Conservation (phyloP, 2,888 invertebrate species). For the Byasa hedistus region DNA sequence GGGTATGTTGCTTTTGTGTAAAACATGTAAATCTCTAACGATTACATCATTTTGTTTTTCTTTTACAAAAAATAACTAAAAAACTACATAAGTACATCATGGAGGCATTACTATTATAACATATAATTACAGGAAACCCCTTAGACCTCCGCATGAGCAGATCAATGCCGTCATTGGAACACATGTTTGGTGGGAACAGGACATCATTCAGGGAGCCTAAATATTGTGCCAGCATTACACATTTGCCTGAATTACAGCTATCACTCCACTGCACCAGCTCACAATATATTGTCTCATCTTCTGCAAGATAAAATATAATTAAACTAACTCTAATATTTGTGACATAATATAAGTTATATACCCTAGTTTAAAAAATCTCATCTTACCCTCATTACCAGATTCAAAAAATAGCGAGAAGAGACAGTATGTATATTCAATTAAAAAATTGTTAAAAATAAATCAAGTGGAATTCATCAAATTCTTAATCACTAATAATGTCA, state of each 20-base stretch:
- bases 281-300: slow-evolving; percentile 81
- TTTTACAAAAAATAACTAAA: slow-evolving; percentile 18
- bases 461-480: too few species aligned
- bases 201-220: slow-evolving; percentile 82
- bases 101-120: slow-evolving; percentile 9
- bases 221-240: slow-evolving; percentile 81
- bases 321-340: not conserved
- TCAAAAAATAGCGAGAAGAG: too few species aligned
- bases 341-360: not conserved
- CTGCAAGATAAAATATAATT: slow-evolving; percentile 47
- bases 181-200: slow-evolving; percentile 81
- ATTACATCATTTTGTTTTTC: too few species aligned
- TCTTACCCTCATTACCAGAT: too few species aligned
- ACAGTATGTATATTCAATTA: too few species aligned
- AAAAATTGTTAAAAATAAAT: too few species aligned
- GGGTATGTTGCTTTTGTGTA: not conserved
- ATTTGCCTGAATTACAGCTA: slow-evolving; percentile 51
- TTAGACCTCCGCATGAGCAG: slow-evolving; percentile 84
- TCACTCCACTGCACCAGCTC: slow-evolving; percentile 83
- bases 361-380: too few species aligned
- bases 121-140: slow-evolving; percentile 81
- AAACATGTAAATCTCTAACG: not conserved
- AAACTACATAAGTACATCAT: slow-evolving; percentile 57
- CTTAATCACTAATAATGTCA: too few species aligned
- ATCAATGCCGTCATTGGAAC: slow-evolving; percentile 82